A percentile compares a stretch with the other conserved stretches of the same genome.
Evolutionary conservation across 2,113 vertebrate species (phyloP).

Genomic region (Trogon surrucura): DNA sequence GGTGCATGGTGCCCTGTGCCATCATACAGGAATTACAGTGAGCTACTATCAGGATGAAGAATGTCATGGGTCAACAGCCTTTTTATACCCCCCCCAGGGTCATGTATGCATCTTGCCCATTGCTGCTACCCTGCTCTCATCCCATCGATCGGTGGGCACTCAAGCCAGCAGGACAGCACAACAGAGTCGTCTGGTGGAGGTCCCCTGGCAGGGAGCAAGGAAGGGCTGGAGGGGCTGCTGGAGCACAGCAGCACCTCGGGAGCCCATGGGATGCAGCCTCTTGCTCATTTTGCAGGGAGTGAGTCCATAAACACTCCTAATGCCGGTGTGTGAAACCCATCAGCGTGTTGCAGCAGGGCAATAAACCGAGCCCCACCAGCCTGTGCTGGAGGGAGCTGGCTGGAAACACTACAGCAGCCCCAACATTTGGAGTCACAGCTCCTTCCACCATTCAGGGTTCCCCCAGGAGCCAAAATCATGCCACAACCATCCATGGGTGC

Average conservation of each 20-base stretch:
- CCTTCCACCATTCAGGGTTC: background rate
- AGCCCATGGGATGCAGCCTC: background rate
- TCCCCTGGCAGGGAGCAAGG: background rate
- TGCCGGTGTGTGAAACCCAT: rapidly evolving
- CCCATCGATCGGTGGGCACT: rapidly evolving
- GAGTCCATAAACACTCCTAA: background rate
- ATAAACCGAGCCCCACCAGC: rapidly evolving
- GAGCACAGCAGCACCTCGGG: rapidly evolving
- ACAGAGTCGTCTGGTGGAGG: background rate
- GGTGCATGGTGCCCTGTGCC: rapidly evolving
- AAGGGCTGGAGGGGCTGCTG: background rate
- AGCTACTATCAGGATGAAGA: rapidly evolving
- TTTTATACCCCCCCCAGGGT: rapidly evolving
- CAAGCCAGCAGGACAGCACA: background rate
- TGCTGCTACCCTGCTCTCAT: rapidly evolving
- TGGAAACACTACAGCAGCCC: background rate
- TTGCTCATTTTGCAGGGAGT: background rate
- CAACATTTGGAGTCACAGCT: rapidly evolving
- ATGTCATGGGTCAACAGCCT: background rate
- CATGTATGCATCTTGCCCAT: background rate
- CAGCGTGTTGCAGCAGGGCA: rapidly evolving
- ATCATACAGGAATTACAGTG: rapidly evolving
- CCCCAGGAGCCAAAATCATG: background rate
- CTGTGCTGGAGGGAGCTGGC: background rate
- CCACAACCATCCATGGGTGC: rapidly evolving